Evolutionary conservation across 1,140 invertebrate species (phyloP).

Genomic region (Conus betulinus): DNA sequence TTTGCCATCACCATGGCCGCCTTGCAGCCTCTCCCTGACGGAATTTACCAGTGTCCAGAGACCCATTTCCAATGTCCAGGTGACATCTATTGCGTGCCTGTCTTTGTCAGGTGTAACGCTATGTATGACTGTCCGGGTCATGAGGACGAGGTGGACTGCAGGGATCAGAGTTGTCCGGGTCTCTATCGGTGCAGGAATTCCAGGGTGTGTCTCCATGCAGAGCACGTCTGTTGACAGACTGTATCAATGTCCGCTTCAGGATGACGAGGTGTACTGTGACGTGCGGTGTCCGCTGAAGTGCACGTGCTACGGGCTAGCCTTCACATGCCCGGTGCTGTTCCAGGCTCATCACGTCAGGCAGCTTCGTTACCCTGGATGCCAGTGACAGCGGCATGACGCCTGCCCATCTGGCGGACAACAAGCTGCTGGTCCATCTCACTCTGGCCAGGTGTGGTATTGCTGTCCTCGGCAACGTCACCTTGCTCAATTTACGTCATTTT

Average conservation of each 20-base stretch:
- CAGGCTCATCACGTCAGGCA: not conserved
- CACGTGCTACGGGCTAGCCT: constrained; percentile 6
- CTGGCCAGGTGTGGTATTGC: not conserved
- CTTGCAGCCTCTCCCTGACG: no score
- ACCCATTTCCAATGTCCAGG: constrained; percentile 6
- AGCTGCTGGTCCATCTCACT: not conserved
- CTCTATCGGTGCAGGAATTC: constrained; percentile 18
- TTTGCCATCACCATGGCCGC: no score
- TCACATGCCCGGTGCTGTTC: not conserved
- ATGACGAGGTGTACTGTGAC: constrained; percentile 15
- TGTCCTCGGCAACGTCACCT: not conserved
- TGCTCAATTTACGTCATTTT: constrained; percentile 4
- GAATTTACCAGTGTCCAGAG: not conserved
- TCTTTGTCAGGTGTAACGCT: not conserved
- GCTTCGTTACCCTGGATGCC: not conserved
- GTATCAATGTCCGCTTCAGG: constrained; percentile 19
- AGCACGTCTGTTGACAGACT: constrained; percentile 34
- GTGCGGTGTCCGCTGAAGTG: constrained; percentile 2
- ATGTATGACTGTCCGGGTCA: constrained; percentile 13
- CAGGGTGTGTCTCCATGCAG: constrained; percentile 11
- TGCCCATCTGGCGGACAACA: not conserved
- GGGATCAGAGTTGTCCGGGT: constrained; percentile 19
- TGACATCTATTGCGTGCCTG: not conserved
- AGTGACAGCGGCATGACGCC: not conserved
- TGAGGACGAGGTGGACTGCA: not conserved